Base-by-base conservation (phyloP, 1,140 invertebrate genomes). In the Pseudomyrmex gracilis region DNA sequence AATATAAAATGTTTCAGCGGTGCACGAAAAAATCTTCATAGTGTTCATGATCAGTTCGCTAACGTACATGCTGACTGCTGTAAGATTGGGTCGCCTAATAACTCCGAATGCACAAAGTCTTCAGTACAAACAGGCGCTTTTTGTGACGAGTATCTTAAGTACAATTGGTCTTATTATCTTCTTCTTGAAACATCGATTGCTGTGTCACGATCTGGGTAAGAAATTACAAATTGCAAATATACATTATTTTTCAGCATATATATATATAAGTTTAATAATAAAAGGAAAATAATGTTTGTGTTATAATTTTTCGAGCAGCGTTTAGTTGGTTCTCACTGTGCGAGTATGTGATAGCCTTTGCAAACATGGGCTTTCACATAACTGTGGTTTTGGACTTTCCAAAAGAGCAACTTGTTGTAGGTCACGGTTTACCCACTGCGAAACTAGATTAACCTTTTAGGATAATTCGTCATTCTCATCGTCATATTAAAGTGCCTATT, bases 321-420 rank as follows among this genome's bases (percentile, higher is more conserved):
- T 99, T 98, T 94, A 98, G 97, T 92, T 98, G 97, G 97, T 99
- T 99, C 94, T 98, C 98, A 2, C 95, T 98, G 60, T 98, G 97
- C 92, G 98, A 99, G 92, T 99, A 98, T 93, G 95, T 98, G 84
- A 97, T 99, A 91, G 98, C 98, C 60, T 96, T 96, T 58, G 96
- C 97, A 90, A 99, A 98, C 92, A 98, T 99, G 97, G 96, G 96
- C 55, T 99, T 98, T 94, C 98, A 99, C 91, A 96, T 97, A 24
- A 97, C 97, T 12, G 97, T 98, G 47, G 96, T 98, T 74, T 95
- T 97, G 90, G 98, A 98, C 94, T 98, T 98, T 93, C 97, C 97
- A 47, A 96, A 96, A 64, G 97, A 98, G 92, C 95, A 97, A 87
- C 94, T 98, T 83, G 94, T 98, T 84, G 97, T 98, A 67, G 95